phyloP scores from a whole-genome alignment of 2,888 invertebrate species.

The Luperina nickerlii region DNA sequence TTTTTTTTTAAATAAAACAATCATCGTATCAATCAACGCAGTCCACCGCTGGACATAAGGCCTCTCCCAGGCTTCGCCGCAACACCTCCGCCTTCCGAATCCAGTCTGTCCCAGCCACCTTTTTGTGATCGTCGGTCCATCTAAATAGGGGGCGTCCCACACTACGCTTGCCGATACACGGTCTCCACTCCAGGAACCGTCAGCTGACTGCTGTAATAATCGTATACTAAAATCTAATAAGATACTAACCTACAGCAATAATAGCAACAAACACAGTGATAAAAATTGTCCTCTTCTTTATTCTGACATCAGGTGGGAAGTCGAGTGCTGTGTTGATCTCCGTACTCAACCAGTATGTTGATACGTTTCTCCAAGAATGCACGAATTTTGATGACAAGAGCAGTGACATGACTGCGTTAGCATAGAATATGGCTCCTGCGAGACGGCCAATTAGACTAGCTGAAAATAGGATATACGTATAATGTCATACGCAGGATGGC shows the following conservation, averaged over 20 bases:
- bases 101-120: background rate
- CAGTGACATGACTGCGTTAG: conserved; percentile 87
- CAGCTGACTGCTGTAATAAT: no score
- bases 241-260: conserved; percentile 73
- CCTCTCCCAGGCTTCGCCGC: background rate
- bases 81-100: background rate
- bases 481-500: no score
- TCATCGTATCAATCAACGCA: background rate
- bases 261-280: conserved; percentile 73
- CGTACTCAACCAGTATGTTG: conserved; percentile 73
- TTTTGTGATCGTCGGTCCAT: background rate
- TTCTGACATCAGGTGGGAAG: conserved; percentile 73
- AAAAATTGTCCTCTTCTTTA: conserved; percentile 70
- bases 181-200: background rate
- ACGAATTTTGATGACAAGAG: conserved; percentile 87
- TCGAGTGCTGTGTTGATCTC: conserved; percentile 71
- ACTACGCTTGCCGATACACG: background rate
- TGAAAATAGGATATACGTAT: no score
- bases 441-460: conserved; percentile 78
- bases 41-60: background rate
- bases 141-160: background rate
- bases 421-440: conserved; percentile 89
- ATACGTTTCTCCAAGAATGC: conserved; percentile 76
- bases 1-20: background rate
- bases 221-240: background rate